Evolutionary conservation across 2,113 vertebrate genomes (phyloP).

Genomic region (rat (Rattus norvegicus)): GRCr8 NC_086034.1:34126001-34126500

Average conservation of each 20-base stretch:
- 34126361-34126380: not conserved
- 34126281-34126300: not conserved
- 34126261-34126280: not conserved
- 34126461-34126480: not conserved
- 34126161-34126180: not conserved
- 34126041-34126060: not conserved
- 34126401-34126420: not conserved
- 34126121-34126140: conserved; percentile 3
- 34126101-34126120: conserved; percentile 42
- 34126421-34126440: not conserved
- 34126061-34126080: not conserved
- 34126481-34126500: not conserved
- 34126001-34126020: conserved; percentile 14
- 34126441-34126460: not conserved
- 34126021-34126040: not conserved
- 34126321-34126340: not conserved
- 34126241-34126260: not conserved
- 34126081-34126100: not conserved
- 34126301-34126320: too few relatives aligned
- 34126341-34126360: not conserved
- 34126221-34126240: not conserved
- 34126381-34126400: not conserved
- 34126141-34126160: conserved; percentile 14
- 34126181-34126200: not conserved
- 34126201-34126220: not conserved